Evolutionary conservation across 2,797 vertebrate species (phyloP), one percentile per base, ranked within the genome.

Genomic region (Danionella dracula): DNA sequence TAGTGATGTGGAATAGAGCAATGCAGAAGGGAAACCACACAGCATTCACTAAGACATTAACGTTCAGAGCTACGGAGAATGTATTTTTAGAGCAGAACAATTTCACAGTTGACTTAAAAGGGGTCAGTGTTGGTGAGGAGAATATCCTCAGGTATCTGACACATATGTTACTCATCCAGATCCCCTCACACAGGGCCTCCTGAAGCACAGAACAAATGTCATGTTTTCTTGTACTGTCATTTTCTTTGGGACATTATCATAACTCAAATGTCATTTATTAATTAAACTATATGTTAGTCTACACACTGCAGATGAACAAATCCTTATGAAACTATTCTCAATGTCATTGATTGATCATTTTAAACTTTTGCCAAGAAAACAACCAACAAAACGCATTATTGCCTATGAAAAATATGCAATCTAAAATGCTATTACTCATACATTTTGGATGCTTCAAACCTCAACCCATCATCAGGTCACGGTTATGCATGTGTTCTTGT

Each of bases 101-200:
- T 73, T 73, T 75, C 67, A 68, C 70, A 63, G 72, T 71, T 66
- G 31, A 44, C 45, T 71, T 60, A 55, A 73, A 71, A 68, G 51
- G 40, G 71, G 71, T 72, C 40, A 40, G 66, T 35, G 45, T 48
- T 56, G 41, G 40, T 16, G 42, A 53, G 35, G 5, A 48, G 49
- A 57, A 49, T 19, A 8, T 32, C 51, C 49, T 34, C 11, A 69
- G 67, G 37, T 56, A 55, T 56, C 23, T 19, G 49, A 48, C 56
- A 46, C 19, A 23, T 49, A 55, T 10, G 5, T 5, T 4, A 19
- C 15, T 6, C 38, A 35, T 23, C 29, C 20, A 10, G 3, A 58
- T 8, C 38, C 40, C 8, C 21, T 55, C 19, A 55, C 6, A 6
- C 23, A 27, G 23, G 29, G 32, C n/a, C 34, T 2, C 13, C 50